Evolutionary conservation across 2,113 vertebrate species (phyloP).

Genomic region (Cnemophilus loriae): DNA sequence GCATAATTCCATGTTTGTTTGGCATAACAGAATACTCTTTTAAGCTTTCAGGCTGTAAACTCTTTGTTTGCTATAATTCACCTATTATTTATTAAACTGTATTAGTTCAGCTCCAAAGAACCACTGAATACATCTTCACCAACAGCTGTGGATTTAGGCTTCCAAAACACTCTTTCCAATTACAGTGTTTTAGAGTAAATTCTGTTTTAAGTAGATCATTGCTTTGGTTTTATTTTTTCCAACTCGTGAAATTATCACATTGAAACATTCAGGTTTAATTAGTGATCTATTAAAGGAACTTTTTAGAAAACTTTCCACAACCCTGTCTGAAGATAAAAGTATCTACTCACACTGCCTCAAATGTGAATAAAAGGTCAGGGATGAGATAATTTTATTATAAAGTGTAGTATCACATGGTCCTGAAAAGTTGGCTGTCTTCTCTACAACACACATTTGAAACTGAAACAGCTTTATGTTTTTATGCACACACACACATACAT

Average conservation of each 20-base stretch:
- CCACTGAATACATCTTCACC: background rate
- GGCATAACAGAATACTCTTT: background rate
- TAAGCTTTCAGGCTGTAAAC: background rate
- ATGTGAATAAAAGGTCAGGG: background rate
- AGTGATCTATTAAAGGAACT: background rate
- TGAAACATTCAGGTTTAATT: background rate
- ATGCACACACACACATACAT: fast-evolving
- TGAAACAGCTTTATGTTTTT: background rate
- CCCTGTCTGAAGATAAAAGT: background rate
- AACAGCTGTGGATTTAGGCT: background rate
- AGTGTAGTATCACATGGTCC: background rate
- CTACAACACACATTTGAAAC: background rate
- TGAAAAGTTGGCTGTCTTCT: background rate
- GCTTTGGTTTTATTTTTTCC: background rate
- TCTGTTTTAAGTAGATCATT: background rate
- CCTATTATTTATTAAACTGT: background rate
- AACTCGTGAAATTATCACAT: background rate
- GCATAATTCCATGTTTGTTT: background rate
- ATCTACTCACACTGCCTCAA: background rate
- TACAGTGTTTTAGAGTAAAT: background rate
- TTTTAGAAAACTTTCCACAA: background rate
- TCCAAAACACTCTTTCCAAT: background rate
- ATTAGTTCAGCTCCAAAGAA: background rate
- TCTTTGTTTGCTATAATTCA: background rate
- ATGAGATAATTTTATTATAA: background rate